These are phyloP conservation scores for Trichopoda pennipes DNA, from an alignment of 2,888 invertebrate genomes.

Conservation along the genomic window DNA sequence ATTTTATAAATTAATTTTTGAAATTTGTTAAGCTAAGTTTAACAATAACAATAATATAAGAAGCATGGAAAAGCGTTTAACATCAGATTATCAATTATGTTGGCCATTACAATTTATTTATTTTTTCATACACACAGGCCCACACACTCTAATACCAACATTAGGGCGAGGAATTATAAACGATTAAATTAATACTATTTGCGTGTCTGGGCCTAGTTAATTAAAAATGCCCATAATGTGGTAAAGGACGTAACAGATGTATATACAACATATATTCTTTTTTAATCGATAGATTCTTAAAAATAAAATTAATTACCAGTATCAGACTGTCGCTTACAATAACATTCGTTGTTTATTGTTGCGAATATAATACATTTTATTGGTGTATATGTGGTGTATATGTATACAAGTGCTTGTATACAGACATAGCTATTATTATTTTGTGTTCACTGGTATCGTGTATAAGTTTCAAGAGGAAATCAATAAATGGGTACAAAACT, in stretches of 20 bases:
- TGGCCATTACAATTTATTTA: slow-evolving; percentile 38
- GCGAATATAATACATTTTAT: neutral
- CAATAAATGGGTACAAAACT: too few relatives aligned
- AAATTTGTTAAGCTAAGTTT: slow-evolving; percentile 58
- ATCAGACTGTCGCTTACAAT: slow-evolving; percentile 34
- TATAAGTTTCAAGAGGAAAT: too few relatives aligned
- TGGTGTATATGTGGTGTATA: neutral
- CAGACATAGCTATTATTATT: too few relatives aligned
- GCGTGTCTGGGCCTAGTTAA: slow-evolving; percentile 68
- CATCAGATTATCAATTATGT: slow-evolving; percentile 51
- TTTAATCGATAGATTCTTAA: slow-evolving; percentile 52
- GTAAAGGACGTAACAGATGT: slow-evolving; percentile 61
- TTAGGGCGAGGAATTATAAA: slow-evolving; percentile 37
- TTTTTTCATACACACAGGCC: neutral
- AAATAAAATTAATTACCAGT: slow-evolving; percentile 8
- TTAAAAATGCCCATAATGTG: slow-evolving; percentile 69
- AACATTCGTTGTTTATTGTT: slow-evolving; percentile 45
- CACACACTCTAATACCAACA: too few relatives aligned
- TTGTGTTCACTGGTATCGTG: neutral
- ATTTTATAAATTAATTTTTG: slow-evolving; percentile 54
- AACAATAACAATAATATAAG: slow-evolving; percentile 32
- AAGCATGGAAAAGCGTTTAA: slow-evolving; percentile 35
- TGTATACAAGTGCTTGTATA: too few relatives aligned
- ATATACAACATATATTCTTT: slow-evolving; percentile 23
- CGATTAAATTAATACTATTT: slow-evolving; percentile 67